A percentile compares a stretch with the other conserved stretches of the same genome.
These are phyloP conservation scores for Synergus umbraculus DNA, from an alignment of 2,888 invertebrate species.

Conservation along the genomic window DNA sequence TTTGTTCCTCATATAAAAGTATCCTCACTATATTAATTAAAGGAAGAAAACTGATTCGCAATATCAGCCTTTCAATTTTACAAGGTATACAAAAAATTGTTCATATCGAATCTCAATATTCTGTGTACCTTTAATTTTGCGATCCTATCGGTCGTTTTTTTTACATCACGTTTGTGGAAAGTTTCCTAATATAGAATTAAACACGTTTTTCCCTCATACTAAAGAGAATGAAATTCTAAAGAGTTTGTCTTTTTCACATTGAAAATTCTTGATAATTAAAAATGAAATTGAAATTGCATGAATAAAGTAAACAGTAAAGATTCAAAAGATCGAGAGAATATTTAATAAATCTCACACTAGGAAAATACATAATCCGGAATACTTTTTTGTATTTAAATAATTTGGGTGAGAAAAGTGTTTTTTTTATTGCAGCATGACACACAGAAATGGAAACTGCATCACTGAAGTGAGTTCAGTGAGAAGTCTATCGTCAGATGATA, in stretches of 20 bases:
- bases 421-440: conserved; percentile 67
- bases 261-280: no score
- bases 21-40: conserved; percentile 20
- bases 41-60: conserved; percentile 15
- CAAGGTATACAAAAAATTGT: conserved; percentile 21
- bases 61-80: conserved; percentile 15
- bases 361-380: no score
- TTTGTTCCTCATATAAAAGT: neutral
- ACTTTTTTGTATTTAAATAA: no score
- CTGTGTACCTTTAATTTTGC: neutral
- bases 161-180: neutral
- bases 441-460: conserved; percentile 70
- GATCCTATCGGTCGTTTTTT: neutral
- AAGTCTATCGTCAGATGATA: conserved; percentile 71
- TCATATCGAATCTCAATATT: conserved; percentile 24
- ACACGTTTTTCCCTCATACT: neutral
- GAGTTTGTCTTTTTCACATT: neutral
- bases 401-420: neutral
- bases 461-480: conserved; percentile 71
- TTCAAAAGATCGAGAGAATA: no score
- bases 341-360: no score
- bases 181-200: neutral
- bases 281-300: no score
- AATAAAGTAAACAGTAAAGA: no score
- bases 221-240: neutral